Evolutionary conservation across 2,888 invertebrate genomes (phyloP).

Genomic region (Chaetoderma sp.): DNA sequence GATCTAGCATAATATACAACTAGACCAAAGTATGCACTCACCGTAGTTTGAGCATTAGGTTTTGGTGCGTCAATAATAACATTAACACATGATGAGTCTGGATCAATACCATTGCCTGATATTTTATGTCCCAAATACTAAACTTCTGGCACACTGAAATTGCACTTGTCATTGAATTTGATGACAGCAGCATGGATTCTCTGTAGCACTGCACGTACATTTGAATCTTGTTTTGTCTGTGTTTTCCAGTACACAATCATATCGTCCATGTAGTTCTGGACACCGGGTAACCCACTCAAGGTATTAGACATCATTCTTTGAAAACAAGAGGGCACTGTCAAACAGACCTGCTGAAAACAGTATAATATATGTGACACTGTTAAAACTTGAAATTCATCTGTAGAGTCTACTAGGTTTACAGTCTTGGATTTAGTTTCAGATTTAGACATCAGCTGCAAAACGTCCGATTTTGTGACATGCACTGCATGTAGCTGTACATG

Average conservation of each 20-base stretch:
- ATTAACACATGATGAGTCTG: no score
- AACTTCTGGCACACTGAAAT: conserved; percentile 22
- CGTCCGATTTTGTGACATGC: no score
- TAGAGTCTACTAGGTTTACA: no score
- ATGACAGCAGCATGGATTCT: conserved; percentile 25
- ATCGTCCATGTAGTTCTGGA: conserved; percentile 38
- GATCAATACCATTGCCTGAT: no score
- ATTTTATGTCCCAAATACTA: conserved; percentile 35
- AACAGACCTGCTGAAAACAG: no score
- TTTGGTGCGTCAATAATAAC: no score
- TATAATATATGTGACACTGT: no score
- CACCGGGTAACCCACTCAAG: conserved; percentile 22
- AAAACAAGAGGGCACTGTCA: conserved; percentile 17
- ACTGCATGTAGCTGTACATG: no score
- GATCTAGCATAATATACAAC: neutral
- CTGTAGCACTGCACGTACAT: conserved; percentile 14
- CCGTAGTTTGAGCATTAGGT: no score
- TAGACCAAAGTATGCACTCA: neutral
- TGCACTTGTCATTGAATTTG: conserved; percentile 38
- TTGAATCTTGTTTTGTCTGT: conserved; percentile 30
- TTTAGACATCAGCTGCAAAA: no score
- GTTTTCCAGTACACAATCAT: conserved; percentile 27
- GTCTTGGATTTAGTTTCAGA: no score
- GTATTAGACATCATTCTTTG: conserved; percentile 28
- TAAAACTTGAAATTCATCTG: no score